Evolutionary conservation across 2,888 invertebrate species (phyloP).

Genomic region (Tetragnatha montana): DNA sequence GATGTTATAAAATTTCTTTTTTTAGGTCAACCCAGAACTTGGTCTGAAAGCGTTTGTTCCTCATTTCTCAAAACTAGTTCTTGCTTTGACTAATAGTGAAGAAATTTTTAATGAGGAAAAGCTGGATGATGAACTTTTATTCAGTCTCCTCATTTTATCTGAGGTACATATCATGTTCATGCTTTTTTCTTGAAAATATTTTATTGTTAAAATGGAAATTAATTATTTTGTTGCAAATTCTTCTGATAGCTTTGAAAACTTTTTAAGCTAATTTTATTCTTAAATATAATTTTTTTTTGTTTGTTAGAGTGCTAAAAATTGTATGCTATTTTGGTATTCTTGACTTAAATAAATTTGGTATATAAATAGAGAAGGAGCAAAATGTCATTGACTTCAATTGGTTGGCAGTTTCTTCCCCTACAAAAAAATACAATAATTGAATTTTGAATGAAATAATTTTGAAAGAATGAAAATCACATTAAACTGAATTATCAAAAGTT

Average conservation of each 20-base stretch:
- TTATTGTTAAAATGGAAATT: neutral
- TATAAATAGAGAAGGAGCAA: no score
- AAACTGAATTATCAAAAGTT: no score
- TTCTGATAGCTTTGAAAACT: neutral
- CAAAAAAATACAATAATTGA: no score
- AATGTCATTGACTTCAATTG: no score
- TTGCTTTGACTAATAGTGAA: constrained; percentile 80
- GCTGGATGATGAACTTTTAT: constrained; percentile 86
- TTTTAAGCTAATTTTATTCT: neutral
- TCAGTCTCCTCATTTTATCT: constrained; percentile 85
- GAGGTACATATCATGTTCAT: constrained; percentile 78
- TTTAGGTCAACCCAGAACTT: constrained; percentile 81
- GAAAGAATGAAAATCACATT: no score
- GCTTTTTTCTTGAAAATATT: neutral
- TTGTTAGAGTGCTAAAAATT: no score
- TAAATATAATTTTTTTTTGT: neutral
- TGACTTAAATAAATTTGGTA: neutral
- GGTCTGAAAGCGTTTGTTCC: constrained; percentile 85
- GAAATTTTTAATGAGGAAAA: constrained; percentile 85
- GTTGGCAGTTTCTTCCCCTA: no score
- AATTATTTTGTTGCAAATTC: neutral
- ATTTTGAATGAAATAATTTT: no score
- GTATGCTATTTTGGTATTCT: constrained; percentile 16
- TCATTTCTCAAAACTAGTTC: constrained; percentile 82
- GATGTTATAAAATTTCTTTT: constrained; percentile 1